Evolutionary conservation across 1,140 invertebrate species (phyloP).

Genomic region (Stratiolaelaps scimitus): DNA sequence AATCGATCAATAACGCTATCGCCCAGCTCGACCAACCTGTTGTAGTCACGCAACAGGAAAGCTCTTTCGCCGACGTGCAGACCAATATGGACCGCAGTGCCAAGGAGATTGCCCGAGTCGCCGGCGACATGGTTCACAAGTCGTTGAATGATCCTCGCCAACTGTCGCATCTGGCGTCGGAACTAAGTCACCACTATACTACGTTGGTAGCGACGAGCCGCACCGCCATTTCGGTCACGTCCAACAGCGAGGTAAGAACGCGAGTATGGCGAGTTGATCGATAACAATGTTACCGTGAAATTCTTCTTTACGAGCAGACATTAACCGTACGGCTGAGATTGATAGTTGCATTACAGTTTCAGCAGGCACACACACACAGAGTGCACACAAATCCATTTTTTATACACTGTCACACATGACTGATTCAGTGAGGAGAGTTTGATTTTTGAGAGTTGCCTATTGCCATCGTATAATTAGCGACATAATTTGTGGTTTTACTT

Average conservation of each 20-base stretch:
- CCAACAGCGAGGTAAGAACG: conserved; percentile 55
- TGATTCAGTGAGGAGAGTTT: no score
- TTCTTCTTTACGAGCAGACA: no score
- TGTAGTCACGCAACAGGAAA: conserved; percentile 37
- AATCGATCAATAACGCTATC: conserved; percentile 74
- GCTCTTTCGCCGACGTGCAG: conserved; percentile 82
- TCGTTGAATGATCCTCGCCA: conserved; percentile 54
- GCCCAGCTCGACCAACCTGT: conserved; percentile 45
- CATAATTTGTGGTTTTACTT: no score
- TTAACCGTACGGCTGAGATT: no score
- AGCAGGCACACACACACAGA: no score
- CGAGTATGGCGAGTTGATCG: no score
- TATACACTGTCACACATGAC: no score
- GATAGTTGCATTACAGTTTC: conserved; percentile 23
- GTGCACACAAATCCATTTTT: no score
- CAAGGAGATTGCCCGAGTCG: conserved; percentile 81
- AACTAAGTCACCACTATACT: conserved; percentile 74
- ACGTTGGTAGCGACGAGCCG: conserved; percentile 70
- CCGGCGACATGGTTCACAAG: conserved; percentile 83
- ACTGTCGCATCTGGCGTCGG: conserved; percentile 63
- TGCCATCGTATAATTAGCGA: no score
- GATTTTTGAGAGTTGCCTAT: no score
- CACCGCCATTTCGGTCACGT: conserved; percentile 70
- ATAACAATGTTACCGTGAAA: no score
- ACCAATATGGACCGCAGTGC: conserved; percentile 84